phyloP scores from a whole-genome alignment of 1,140 invertebrate genomes.

The Copidosoma floridanum region DNA sequence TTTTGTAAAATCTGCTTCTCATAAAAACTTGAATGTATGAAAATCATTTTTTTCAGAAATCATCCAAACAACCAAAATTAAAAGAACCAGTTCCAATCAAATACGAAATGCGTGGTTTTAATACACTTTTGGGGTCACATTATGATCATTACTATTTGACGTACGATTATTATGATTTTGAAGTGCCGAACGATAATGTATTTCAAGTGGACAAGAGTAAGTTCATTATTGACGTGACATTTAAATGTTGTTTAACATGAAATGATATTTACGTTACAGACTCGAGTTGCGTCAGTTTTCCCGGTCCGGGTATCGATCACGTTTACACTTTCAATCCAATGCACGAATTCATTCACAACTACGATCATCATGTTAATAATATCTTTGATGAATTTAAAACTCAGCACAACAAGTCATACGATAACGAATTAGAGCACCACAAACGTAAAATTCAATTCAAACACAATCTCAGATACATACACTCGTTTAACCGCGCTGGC shows the following conservation, averaged over 20 bases:
- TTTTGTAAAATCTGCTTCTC: neutral
- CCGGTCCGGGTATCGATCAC: conserved; percentile 79
- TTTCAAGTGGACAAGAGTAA: conserved; percentile 67
- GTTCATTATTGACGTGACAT: no score
- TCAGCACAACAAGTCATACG: conserved; percentile 73
- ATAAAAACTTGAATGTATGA: neutral
- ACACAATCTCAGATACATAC: conserved; percentile 84
- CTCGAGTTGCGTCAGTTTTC: conserved; percentile 76
- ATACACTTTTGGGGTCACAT: conserved; percentile 88
- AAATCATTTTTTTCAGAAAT: conserved; percentile 39
- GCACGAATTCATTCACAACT: conserved; percentile 79
- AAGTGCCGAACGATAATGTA: conserved; percentile 66
- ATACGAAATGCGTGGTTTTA: conserved; percentile 93
- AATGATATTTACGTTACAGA: no score
- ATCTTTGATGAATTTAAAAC: conserved; percentile 78
- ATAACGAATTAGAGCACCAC: conserved; percentile 64
- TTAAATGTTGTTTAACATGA: no score
- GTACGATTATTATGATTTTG: conserved; percentile 73
- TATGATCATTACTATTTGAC: conserved; percentile 93
- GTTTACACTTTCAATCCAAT: conserved; percentile 89
- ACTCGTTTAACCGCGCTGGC: conserved; percentile 79
- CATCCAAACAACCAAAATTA: conserved; percentile 39
- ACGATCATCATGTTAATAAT: conserved; percentile 71
- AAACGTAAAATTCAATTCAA: conserved; percentile 78
- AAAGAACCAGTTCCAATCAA: conserved; percentile 66